Evolutionary conservation across 2,113 vertebrate genomes (phyloP).

Genomic region (Drymodes brunneopygia): DNA sequence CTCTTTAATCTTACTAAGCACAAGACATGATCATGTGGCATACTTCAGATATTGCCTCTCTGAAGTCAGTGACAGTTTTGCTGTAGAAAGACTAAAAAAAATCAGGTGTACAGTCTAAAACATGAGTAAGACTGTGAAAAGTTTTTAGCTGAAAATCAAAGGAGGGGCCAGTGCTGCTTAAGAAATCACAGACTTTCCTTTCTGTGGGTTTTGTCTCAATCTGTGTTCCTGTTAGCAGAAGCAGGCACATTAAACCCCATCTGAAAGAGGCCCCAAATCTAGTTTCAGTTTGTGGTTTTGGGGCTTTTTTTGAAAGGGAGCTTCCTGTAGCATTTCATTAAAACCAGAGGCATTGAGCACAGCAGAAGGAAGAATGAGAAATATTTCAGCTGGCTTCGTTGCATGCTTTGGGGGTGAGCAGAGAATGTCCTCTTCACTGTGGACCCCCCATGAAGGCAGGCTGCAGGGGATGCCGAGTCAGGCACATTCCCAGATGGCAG

Average conservation of each 20-base stretch:
- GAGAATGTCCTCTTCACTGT: neutral
- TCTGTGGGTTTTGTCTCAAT: neutral
- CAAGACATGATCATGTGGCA: neutral
- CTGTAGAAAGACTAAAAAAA: neutral
- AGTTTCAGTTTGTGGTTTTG: neutral
- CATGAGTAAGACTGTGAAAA: neutral
- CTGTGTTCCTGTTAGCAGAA: neutral
- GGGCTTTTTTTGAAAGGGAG: neutral
- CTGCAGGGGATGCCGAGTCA: neutral
- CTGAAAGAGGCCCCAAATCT: neutral
- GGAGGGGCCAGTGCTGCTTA: neutral
- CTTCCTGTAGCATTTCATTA: neutral
- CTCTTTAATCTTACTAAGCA: neutral
- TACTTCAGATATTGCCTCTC: neutral
- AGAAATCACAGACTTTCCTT: neutral
- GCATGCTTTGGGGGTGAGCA: neutral
- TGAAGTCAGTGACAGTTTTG: neutral
- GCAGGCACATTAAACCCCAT: rapidly evolving
- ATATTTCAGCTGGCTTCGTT: neutral
- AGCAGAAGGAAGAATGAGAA: neutral
- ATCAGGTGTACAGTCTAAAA: neutral
- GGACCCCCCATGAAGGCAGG: neutral
- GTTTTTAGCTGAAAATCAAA: neutral
- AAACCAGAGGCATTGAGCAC: neutral
- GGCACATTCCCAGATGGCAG: neutral